Evolutionary conservation across 2,888 invertebrate species (phyloP), one percentile per base, ranked within the genome.

Genomic region (Podotricha telesiphe): DNA sequence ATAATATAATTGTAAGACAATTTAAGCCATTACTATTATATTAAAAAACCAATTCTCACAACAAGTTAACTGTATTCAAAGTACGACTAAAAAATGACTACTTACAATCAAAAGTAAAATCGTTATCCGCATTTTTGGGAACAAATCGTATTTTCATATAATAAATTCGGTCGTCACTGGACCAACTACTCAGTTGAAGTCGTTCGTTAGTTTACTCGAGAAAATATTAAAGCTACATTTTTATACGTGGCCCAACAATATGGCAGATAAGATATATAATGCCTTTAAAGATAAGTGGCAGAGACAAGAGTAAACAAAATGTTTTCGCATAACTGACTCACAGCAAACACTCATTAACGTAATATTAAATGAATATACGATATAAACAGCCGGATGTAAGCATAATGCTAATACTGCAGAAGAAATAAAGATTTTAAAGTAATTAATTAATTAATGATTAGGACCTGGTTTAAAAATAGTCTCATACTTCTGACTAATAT

Each of bases 241-340:
- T 86, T 93, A 93, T 93, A 92, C 86, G 79, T 74, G 70, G 73
- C 69, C 77, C 73, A 78, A 83, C 80, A 89, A 91, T 91, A 59
- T 90, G 89, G 81, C 76, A 88, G 93, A 93, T 92, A 93, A 92
- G 82, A 80, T 81, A 88, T 91, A 92, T 92, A 91, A 90, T 84
- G 79, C 83, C 84, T 85, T 80, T 78, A 78, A 79, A 85, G 88
- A 91, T 91, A 92, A 86, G 79, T 78, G 71, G 74, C 72, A 77
- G 75, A 74, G 78, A 78, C 80, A 81, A 80, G 72, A 74, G 77
- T 85, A 91, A 91, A 92, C 89, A 89, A 76, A 78, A 82, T 90
- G 89, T 91, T 91, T 91, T 91, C 82, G 89, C 91, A 84, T 80
- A 77, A 80, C 84, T 92, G 93, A 92, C 82, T 93, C 91, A 91